A percentile compares a stretch with the other conserved stretches of the same genome.
Conservation (phyloP, 2,797 vertebrate species). For the Toxotes lorentzi region DNA sequence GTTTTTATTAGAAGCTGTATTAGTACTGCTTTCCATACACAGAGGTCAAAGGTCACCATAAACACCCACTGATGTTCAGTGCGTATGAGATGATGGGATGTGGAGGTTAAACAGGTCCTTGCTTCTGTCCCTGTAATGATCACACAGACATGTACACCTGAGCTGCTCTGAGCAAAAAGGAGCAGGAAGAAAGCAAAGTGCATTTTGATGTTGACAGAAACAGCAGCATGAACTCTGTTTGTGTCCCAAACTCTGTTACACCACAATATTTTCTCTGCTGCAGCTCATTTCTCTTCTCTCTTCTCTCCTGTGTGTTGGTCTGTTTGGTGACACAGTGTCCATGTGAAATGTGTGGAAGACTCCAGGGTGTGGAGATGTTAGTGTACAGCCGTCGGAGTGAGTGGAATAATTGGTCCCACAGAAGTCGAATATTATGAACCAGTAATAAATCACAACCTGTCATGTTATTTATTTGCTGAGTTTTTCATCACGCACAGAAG, state of each 20-base stretch:
- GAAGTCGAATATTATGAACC: slow-evolving; percentile 39
- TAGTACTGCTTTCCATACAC: neutral
- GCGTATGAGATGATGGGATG: neutral
- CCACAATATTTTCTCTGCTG: neutral
- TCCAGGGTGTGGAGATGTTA: slow-evolving; percentile 32
- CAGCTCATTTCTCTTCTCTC: neutral
- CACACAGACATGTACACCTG: neutral
- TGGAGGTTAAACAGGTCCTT: neutral
- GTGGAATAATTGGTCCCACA: slow-evolving; percentile 60
- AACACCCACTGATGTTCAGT: neutral
- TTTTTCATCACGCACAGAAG: neutral
- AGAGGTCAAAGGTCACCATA: neutral
- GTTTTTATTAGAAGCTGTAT: too few species aligned
- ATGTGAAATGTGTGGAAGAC: slow-evolving; percentile 20
- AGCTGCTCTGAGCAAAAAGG: neutral
- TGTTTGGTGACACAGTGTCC: slow-evolving; percentile 23
- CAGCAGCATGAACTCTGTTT: neutral
- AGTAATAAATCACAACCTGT: slow-evolving; percentile 52
- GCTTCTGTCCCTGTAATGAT: neutral
- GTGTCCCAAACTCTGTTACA: too few species aligned
- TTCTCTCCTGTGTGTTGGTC: neutral
- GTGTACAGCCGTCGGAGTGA: slow-evolving; percentile 27
- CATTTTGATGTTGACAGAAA: slow-evolving; percentile 27
- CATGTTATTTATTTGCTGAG: neutral
- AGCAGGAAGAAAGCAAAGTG: neutral